Conservation (phyloP, 2,797 vertebrate genomes). For the Fratercula arctica region DNA sequence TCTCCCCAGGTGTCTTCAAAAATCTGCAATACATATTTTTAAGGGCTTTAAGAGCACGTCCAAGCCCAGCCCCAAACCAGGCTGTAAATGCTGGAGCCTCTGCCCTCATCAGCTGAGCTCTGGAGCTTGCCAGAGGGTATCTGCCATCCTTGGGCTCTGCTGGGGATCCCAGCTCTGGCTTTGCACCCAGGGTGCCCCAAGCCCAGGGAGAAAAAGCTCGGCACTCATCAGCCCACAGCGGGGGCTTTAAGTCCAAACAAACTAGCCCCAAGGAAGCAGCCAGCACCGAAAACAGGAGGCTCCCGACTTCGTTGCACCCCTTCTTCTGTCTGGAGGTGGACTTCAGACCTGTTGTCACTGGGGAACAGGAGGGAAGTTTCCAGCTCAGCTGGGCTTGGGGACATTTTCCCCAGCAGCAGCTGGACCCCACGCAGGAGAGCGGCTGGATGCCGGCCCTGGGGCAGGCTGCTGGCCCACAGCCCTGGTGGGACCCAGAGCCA, state of each 20-base stretch:
- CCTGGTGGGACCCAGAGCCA: background rate
- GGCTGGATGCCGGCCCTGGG: background rate
- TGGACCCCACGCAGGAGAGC: background rate
- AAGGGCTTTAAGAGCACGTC: background rate
- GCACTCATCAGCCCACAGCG: background rate
- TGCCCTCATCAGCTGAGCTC: background rate
- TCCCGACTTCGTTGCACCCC: background rate
- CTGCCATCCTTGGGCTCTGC: background rate
- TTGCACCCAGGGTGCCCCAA: background rate
- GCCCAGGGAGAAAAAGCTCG: background rate
- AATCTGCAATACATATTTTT: slow-evolving; percentile 74
- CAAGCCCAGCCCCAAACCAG: background rate
- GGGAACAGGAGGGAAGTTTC: background rate
- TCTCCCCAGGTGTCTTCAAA: slow-evolving; percentile 85
- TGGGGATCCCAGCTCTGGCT: background rate
- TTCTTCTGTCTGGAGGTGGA: background rate
- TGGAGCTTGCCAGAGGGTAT: background rate
- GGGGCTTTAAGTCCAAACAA: background rate
- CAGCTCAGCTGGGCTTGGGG: background rate
- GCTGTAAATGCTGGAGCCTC: background rate
- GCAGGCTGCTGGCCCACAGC: background rate
- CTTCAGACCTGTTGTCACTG: background rate
- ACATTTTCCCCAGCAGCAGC: background rate
- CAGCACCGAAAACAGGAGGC: background rate
- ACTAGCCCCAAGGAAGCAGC: background rate